These are phyloP conservation scores for Sturnus vulgaris DNA, from an alignment of 2,113 vertebrate species.

Conservation along the genomic window DNA sequence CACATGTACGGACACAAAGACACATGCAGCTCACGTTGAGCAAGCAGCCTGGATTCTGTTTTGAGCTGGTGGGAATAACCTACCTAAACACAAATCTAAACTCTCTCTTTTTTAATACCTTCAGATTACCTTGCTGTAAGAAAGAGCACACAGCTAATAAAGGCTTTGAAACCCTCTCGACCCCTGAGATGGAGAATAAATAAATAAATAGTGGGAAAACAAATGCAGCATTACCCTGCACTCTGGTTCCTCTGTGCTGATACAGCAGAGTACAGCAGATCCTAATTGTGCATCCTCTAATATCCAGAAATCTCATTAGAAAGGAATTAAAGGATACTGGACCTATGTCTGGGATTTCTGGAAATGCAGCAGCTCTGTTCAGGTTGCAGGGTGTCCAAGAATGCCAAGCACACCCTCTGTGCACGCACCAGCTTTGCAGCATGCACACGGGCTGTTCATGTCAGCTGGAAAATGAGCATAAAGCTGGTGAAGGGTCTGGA, in stretches of 20 bases:
- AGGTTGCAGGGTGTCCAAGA: background rate
- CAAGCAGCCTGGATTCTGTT: background rate
- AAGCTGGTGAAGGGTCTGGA: background rate
- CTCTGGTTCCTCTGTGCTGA: background rate
- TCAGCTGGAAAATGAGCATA: background rate
- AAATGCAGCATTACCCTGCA: background rate
- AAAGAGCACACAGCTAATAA: background rate
- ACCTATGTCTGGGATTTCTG: background rate
- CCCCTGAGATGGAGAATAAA: background rate
- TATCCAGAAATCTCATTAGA: constrained; percentile 9
- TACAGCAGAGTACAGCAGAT: background rate
- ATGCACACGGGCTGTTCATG: fast-evolving
- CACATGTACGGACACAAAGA: background rate
- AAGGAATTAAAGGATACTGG: background rate
- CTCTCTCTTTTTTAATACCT: background rate
- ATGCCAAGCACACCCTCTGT: background rate
- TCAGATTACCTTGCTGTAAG: background rate
- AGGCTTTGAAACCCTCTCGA: background rate
- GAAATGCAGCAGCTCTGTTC: background rate
- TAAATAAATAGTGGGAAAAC: background rate
- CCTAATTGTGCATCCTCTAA: background rate
- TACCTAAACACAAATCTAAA: background rate
- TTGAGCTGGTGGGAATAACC: background rate
- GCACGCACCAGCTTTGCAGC: background rate
- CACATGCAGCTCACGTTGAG: fast-evolving